These are phyloP conservation scores for Drosophila formosana DNA, from an alignment of 2,888 invertebrate species.

Conservation along the genomic window DNA sequence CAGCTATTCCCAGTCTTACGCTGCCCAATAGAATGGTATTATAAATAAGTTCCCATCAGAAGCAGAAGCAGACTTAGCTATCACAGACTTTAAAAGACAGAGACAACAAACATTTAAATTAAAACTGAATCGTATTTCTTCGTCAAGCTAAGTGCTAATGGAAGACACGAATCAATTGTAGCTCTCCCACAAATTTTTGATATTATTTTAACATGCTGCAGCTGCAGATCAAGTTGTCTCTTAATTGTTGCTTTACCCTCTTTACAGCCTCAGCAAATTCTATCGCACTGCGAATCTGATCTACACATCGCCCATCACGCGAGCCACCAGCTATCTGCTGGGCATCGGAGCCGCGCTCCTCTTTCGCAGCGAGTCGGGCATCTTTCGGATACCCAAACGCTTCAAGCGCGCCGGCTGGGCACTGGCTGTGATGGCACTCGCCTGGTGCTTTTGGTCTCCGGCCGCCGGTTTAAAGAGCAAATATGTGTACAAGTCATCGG, in stretches of 20 bases:
- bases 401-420: slow-evolving; percentile 83
- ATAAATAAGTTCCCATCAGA: too few relatives aligned
- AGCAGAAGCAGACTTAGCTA: too few relatives aligned
- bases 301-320: slow-evolving; percentile 88
- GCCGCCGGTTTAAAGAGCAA: slow-evolving; percentile 87
- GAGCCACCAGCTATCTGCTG: slow-evolving; percentile 89
- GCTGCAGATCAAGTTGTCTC: too few relatives aligned
- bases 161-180: too few relatives aligned
- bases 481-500: slow-evolving; percentile 87
- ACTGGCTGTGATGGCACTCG: slow-evolving; percentile 66
- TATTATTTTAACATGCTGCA: too few relatives aligned
- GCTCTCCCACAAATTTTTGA: too few relatives aligned
- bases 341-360: slow-evolving; percentile 88
- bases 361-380: slow-evolving; percentile 79
- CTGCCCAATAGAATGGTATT: too few relatives aligned
- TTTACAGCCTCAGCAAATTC: slow-evolving; percentile 88
- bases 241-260: neutral
- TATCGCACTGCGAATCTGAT: slow-evolving; percentile 89
- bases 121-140: too few relatives aligned
- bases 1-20: too few relatives aligned
- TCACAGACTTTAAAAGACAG: too few relatives aligned
- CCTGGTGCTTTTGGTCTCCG: slow-evolving; percentile 88
- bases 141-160: too few relatives aligned
- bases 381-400: slow-evolving; percentile 84
- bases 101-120: too few relatives aligned